Percentiles rank a stretch among this genome's conserved stretches.
Evolutionary conservation across 2,888 invertebrate species (phyloP).

Genomic region (Hydrotaea cyrtoneurina): DNA sequence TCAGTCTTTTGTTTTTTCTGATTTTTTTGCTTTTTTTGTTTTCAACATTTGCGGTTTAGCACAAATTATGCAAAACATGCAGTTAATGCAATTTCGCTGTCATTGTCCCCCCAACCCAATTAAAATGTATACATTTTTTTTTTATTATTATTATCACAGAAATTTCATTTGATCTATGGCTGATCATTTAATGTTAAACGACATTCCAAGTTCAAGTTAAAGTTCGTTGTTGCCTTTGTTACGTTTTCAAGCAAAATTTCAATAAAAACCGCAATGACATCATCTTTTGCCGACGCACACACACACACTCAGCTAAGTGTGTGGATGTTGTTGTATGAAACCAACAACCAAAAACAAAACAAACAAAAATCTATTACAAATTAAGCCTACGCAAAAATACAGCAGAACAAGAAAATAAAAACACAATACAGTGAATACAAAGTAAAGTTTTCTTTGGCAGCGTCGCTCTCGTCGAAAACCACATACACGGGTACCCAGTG

Average conservation of each 20-base stretch:
- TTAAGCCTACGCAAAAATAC: conserved; percentile 40
- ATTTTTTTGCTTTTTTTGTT: too few relatives aligned
- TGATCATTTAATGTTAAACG: conserved; percentile 60
- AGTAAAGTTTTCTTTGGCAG: conserved; percentile 4
- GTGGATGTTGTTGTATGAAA: too few relatives aligned
- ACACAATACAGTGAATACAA: neutral
- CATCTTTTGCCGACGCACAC: conserved; percentile 45
- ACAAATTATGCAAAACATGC: too few relatives aligned
- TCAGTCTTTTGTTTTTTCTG: too few relatives aligned
- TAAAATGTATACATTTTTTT: too few relatives aligned
- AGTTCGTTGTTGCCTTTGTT: neutral
- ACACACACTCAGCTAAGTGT: neutral
- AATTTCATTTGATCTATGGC: conserved; percentile 33
- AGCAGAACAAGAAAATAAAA: conserved; percentile 28
- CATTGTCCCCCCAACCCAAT: too few relatives aligned
- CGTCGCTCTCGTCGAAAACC: neutral
- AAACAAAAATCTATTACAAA: conserved; percentile 40
- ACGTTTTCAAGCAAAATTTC: conserved; percentile 25
- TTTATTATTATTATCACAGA: neutral
- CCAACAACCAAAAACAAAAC: too few relatives aligned
- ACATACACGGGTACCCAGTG: neutral
- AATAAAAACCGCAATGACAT: conserved; percentile 63
- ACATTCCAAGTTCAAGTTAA: conserved; percentile 66
- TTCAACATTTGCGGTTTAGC: too few relatives aligned
- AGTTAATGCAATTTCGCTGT: too few relatives aligned